phyloP scores from a whole-genome alignment of 1,140 invertebrate species.

The Eurosta solidaginis region DNA sequence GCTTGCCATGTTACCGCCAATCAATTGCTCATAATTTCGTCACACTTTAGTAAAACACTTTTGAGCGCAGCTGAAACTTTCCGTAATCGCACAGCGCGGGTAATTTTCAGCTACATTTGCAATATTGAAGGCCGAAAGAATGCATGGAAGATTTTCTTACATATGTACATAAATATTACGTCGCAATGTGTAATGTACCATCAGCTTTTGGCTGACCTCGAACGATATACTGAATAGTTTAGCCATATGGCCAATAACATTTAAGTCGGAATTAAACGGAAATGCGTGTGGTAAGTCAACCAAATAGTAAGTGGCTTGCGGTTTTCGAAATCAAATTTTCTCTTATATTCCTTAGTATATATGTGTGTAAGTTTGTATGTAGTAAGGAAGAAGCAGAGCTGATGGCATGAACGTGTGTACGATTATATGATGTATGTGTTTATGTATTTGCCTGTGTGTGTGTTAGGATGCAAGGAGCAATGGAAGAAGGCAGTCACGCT shows the following conservation, averaged over 20 bases:
- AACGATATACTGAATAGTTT: neutral
- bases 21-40: neutral
- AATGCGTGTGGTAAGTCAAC: slow-evolving; percentile 2
- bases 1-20: neutral
- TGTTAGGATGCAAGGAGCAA: too few relatives aligned
- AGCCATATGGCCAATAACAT: neutral
- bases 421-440: too few relatives aligned
- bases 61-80: neutral
- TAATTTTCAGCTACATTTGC: neutral
- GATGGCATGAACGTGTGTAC: too few relatives aligned
- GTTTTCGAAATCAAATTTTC: slow-evolving; percentile 16
- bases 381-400: neutral
- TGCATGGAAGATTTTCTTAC: neutral
- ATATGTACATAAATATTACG: neutral
- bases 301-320: slow-evolving; percentile 11
- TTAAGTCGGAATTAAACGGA: neutral
- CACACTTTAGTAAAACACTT: too few relatives aligned
- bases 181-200: neutral
- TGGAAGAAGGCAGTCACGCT: too few relatives aligned
- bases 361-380: neutral
- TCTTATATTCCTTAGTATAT: neutral
- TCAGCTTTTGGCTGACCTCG: neutral
- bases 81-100: neutral
- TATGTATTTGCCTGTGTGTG: too few relatives aligned
- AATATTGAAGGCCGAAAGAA: neutral